Conservation (phyloP, 2,797 vertebrate genomes). For the Fistularia commersonii region DNA sequence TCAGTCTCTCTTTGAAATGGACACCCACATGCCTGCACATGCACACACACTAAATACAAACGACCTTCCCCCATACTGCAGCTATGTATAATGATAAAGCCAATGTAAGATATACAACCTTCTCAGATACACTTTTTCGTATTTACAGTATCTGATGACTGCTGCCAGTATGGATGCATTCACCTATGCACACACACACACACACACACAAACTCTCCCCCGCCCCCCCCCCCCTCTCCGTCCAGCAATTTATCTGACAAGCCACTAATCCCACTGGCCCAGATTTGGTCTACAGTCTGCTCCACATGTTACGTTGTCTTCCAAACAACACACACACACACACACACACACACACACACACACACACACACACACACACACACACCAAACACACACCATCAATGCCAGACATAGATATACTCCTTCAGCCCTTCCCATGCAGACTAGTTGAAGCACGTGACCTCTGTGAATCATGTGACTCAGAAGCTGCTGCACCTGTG, state of each 20-base stretch:
- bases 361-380: not conserved
- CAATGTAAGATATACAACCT: too few species aligned
- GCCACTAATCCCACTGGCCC: conserved; percentile 75
- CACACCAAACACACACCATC: conserved; percentile 19
- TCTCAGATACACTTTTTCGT: too few species aligned
- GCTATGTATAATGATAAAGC: too few species aligned
- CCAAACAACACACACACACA: conserved; percentile 4
- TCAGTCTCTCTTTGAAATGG: too few species aligned
- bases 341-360: too few species aligned
- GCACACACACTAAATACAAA: too few species aligned
- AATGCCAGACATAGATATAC: not conserved
- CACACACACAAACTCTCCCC: conserved; percentile 13
- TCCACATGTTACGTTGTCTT: conserved; percentile 51
- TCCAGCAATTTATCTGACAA: conserved; percentile 63
- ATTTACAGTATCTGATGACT: conserved; percentile 44
- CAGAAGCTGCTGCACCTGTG: conserved; percentile 45
- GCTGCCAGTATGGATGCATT: conserved; percentile 31
- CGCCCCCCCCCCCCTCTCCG: conserved; percentile 17
- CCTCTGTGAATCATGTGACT: conserved; percentile 39
- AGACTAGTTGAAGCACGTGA: conserved; percentile 33
- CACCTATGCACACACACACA: conserved; percentile 33
- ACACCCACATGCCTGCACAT: too few species aligned
- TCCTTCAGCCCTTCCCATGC: not conserved
- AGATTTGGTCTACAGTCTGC: conserved; percentile 69
- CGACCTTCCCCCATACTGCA: too few species aligned